Evolutionary conservation across 2,888 invertebrate species (phyloP).

Genomic region (Dermolepida albohirtum): DNA sequence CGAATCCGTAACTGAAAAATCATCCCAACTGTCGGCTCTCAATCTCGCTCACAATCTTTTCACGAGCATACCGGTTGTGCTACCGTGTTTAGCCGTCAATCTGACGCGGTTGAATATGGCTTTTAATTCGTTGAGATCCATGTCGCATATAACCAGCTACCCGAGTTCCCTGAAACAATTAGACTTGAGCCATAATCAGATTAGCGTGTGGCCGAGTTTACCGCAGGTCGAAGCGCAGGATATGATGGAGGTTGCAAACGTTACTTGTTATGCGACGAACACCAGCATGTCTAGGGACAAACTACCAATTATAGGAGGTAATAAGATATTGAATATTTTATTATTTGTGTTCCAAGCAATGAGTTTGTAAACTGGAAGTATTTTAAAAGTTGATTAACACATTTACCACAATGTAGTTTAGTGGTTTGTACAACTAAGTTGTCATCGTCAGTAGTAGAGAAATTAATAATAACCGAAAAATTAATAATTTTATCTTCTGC

Average conservation of each 20-base stretch:
- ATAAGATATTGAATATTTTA: conserved; percentile 1
- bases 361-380: too few species aligned
- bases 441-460: too few species aligned
- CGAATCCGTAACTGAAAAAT: conserved; percentile 69
- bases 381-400: too few species aligned
- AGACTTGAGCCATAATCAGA: conserved; percentile 93
- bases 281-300: conserved; percentile 56
- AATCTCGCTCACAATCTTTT: conserved; percentile 94
- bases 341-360: too few species aligned
- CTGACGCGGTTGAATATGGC: conserved; percentile 91
- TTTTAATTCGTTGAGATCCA: conserved; percentile 82
- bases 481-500: too few species aligned
- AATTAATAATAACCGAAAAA: too few species aligned
- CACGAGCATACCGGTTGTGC: conserved; percentile 84
- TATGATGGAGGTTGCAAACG: conserved; percentile 74
- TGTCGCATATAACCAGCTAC: conserved; percentile 91
- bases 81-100: conserved; percentile 91
- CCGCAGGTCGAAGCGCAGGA: conserved; percentile 75
- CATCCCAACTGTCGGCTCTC: conserved; percentile 78
- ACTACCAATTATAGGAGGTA: conserved; percentile 60
- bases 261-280: conserved; percentile 73
- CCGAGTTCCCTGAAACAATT: conserved; percentile 90
- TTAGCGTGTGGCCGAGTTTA: conserved; percentile 89
- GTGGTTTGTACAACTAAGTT: too few species aligned
- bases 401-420: too few species aligned